Evolutionary conservation across 2,797 vertebrate genomes (phyloP).

Genomic region (Enteromius fasciolatus): DNA sequence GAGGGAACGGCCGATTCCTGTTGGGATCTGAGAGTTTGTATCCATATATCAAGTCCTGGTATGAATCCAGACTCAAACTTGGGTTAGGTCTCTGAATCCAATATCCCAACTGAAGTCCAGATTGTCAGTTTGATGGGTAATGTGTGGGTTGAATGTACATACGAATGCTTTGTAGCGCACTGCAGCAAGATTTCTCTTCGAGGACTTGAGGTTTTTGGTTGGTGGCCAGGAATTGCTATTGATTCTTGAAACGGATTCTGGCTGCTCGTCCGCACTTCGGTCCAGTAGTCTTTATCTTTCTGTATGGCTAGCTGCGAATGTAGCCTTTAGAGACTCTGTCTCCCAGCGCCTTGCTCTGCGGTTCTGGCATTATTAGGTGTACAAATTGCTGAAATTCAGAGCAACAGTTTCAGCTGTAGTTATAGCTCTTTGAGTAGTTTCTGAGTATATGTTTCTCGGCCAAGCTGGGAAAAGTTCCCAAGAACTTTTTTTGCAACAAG

Average conservation of each 20-base stretch:
- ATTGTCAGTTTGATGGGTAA: constrained; percentile 25
- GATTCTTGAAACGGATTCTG: constrained; percentile 45
- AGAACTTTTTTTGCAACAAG: not conserved
- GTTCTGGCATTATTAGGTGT: constrained; percentile 45
- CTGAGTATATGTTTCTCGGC: constrained; percentile 19
- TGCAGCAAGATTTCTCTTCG: constrained; percentile 25
- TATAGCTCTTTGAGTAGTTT: constrained; percentile 23
- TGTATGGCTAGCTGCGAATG: constrained; percentile 37
- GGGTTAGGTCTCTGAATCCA: constrained; percentile 22
- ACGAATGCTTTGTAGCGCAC: constrained; percentile 9
- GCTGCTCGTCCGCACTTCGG: constrained; percentile 28
- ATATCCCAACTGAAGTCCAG: constrained; percentile 33
- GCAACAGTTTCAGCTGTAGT: constrained; percentile 11
- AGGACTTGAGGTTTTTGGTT: constrained; percentile 51
- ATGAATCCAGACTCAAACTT: constrained; percentile 31
- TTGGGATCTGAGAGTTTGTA: constrained; percentile 13
- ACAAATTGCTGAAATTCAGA: constrained; percentile 41
- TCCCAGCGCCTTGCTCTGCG: constrained; percentile 21
- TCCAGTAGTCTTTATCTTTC: constrained; percentile 48
- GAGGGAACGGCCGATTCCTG: constrained; percentile 15
- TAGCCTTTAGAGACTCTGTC: constrained; percentile 31
- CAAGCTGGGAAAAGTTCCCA: constrained; percentile 38
- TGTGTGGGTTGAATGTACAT: constrained; percentile 24
- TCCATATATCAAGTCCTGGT: constrained; percentile 39
- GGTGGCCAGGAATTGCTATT: constrained; percentile 42